These are phyloP conservation scores for Gymnocephalus cernua DNA, from an alignment of 2,113 vertebrate genomes.

Conservation along the genomic window DNA sequence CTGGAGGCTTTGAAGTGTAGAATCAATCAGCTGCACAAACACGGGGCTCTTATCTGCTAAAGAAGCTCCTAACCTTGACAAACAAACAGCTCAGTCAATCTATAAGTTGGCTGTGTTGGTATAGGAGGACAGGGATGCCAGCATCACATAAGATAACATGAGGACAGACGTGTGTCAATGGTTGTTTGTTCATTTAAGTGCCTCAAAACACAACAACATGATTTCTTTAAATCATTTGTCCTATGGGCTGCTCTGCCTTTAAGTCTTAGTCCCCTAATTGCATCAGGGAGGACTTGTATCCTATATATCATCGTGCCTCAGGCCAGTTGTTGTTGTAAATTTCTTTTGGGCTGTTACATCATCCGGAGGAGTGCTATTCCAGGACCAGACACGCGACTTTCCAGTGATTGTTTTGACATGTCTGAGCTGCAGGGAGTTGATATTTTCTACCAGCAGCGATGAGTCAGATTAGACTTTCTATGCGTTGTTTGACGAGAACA, in stretches of 20 bases:
- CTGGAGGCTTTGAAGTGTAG: slow-evolving; percentile 53
- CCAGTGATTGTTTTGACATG: slow-evolving; percentile 71
- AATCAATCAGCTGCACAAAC: slow-evolving; percentile 70
- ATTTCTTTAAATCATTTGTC: slow-evolving; percentile 22
- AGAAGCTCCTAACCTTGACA: slow-evolving; percentile 51
- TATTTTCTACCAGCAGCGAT: slow-evolving; percentile 74
- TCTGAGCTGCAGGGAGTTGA: slow-evolving; percentile 72
- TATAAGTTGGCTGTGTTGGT: slow-evolving; percentile 20
- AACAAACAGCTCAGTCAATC: slow-evolving; percentile 63
- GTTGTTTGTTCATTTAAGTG: slow-evolving; percentile 21
- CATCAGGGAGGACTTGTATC: slow-evolving; percentile 30
- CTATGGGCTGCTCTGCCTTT: slow-evolving; percentile 9
- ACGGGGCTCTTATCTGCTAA: slow-evolving; percentile 47
- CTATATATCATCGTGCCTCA: background rate
- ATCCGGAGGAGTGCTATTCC: slow-evolving; percentile 56
- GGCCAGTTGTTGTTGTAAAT: slow-evolving; percentile 46
- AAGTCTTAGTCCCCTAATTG: slow-evolving; percentile 37
- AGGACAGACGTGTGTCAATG: background rate
- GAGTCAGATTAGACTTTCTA: slow-evolving; percentile 63
- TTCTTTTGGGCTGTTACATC: slow-evolving; percentile 63
- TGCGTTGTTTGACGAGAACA: slow-evolving; percentile 47
- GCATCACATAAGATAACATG: background rate
- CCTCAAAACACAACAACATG: slow-evolving; percentile 14
- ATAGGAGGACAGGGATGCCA: background rate
- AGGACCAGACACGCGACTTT: slow-evolving; percentile 56